Base-by-base conservation (phyloP, 2,113 vertebrate genomes). In the Pampusana beccarii region DNA sequence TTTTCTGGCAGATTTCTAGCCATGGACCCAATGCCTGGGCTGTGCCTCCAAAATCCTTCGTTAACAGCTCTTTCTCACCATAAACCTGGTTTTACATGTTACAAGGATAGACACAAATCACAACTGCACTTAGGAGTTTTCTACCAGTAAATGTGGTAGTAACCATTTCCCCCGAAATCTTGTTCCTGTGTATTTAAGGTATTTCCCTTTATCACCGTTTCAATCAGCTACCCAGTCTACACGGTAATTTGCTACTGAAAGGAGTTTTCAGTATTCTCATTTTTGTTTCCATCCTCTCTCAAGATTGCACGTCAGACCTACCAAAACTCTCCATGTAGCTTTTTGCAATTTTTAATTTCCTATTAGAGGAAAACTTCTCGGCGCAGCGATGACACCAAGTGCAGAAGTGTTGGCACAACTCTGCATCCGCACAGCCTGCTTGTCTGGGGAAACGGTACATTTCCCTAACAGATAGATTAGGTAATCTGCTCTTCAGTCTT, bases 191-290 rank as follows among this genome's bases (percentile, higher is more conserved):
- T 42, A 74, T 42, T 67, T 58, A 40, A 95, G 77, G 65, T 79
- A 90, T 82, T 93, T 94, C 90, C 93, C 85, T 91, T 86, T 82
- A 94, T 67, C 85, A 83, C 20, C n/a, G 46, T n/a, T 66, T 93
- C 72, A 54, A 34, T 92, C 90, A 42, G 48, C 4, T 71, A 53
- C 69, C 36, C 50, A 31, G 34, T 34, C 64, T 42, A 60, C 33
- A 13, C 5, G 60, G 86, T 38, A 46, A 93, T 33, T 60, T 78
- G 69, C 71, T 69, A 80, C 74, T 51, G 82, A 83, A 91, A 83
- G 72, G 69, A 86, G 61, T 67, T 67, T 88, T 83, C 70, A 86
- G 24, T 46, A 93, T 46, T 60, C 80, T 92, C 57, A 6, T 24
- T 94, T 91, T 53, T 86, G 54, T 75, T 91, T 64, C 54, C 74